A percentile compares a stretch with the other conserved stretches of the same genome.
Conservation (phyloP, 2,113 vertebrate species). For the Gambusia affinis region DNA sequence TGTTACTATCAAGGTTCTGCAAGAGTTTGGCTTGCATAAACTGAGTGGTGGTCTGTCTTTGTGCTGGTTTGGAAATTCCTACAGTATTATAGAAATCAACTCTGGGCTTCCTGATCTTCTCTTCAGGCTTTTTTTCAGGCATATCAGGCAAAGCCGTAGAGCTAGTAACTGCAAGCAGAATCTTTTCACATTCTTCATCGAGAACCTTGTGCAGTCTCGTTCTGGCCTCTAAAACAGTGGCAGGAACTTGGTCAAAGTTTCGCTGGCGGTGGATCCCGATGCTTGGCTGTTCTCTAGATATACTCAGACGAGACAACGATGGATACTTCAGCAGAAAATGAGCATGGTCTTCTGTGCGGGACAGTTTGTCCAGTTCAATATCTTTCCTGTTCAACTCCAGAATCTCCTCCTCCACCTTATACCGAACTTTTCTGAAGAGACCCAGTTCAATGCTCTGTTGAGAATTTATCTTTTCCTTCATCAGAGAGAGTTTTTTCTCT, state of each 20-base stretch:
- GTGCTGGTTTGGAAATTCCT: neutral
- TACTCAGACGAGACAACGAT: neutral
- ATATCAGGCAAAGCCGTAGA: rapidly evolving
- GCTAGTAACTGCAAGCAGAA: neutral
- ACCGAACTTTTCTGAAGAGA: neutral
- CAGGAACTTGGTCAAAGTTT: neutral
- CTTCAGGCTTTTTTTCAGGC: neutral
- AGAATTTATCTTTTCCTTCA: neutral
- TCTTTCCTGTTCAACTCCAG: neutral
- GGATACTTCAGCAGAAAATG: neutral
- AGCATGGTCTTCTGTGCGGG: neutral
- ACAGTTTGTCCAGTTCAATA: neutral
- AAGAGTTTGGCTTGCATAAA: neutral
- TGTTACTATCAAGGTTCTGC: neutral
- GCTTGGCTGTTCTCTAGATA: neutral
- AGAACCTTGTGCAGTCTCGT: neutral
- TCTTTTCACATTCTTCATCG: neutral
- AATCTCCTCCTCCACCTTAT: neutral
- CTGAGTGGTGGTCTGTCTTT: neutral
- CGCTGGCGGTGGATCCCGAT: neutral
- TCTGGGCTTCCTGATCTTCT: too few relatives aligned
- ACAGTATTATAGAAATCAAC: too few relatives aligned
- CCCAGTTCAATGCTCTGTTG: neutral
- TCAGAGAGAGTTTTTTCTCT: conserved; percentile 4
- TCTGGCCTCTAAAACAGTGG: neutral